These are phyloP conservation scores for Drosophila mayri DNA, from an alignment of 1,140 invertebrate species.

Conservation along the genomic window DNA sequence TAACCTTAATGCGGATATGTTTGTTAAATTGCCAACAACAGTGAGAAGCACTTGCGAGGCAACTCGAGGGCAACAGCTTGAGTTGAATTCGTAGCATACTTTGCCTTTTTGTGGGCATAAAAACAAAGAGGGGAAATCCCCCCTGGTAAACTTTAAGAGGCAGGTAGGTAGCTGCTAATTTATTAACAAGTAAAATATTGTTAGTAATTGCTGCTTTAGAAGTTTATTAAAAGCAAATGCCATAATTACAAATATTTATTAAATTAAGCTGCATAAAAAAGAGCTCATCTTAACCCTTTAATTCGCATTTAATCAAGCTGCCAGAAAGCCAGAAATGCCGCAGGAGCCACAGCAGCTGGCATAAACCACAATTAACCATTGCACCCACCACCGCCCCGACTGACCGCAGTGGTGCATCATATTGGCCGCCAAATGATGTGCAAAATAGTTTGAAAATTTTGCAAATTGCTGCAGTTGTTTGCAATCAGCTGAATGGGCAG, in stretches of 20 bases:
- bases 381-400: conserved; percentile 23
- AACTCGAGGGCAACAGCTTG: conserved; percentile 36
- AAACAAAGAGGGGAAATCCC: neutral
- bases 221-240: neutral
- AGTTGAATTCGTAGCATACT: conserved; percentile 42
- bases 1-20: conserved; percentile 84
- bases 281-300: conserved; percentile 1
- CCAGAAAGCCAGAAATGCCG: conserved; percentile 25
- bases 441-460: conserved; percentile 74
- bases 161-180: neutral
- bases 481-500: conserved; percentile 43
- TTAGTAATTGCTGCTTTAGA: neutral
- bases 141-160: neutral
- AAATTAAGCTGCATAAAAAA: conserved; percentile 9
- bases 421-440: conserved; percentile 65
- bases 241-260: neutral
- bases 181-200: neutral
- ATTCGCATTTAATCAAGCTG: conserved; percentile 40
- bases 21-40: conserved; percentile 80
- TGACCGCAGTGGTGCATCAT: conserved; percentile 53
- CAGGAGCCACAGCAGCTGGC: conserved; percentile 34
- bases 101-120: conserved; percentile 4
- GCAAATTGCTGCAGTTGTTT: conserved; percentile 69
- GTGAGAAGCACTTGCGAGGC: conserved; percentile 27
- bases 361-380: conserved; percentile 69